A percentile compares a stretch with the other conserved stretches of the same genome.
These are phyloP conservation scores for Euura lappo DNA, from an alignment of 1,140 invertebrate genomes.

Conservation along the genomic window DNA sequence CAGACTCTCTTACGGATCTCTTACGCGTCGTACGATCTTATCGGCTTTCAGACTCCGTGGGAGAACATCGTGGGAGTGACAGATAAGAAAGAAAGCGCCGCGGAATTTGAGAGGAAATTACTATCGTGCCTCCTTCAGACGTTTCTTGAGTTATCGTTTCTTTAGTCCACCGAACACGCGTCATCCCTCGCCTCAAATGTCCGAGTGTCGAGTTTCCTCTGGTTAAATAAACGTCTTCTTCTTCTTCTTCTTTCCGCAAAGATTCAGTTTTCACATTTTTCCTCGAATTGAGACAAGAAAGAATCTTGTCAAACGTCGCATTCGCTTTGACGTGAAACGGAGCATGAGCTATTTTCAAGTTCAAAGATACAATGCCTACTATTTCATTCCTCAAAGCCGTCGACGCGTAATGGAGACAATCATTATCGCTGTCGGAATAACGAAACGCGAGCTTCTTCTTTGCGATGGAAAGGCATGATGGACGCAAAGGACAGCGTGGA, in stretches of 20 bases:
- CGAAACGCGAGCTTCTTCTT: no score
- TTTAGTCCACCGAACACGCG: constrained; percentile 1
- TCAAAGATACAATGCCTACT: no score
- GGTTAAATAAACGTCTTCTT: neutral
- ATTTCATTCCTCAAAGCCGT: no score
- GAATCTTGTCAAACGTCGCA: no score
- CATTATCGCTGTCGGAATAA: no score
- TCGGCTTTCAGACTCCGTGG: neutral
- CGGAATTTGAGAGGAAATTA: neutral
- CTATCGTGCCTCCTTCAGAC: neutral
- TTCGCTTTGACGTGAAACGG: no score
- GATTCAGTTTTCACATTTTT: no score
- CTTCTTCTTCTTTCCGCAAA: no score
- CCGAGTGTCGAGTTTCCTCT: neutral
- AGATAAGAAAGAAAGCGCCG: neutral
- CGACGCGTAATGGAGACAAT: no score
- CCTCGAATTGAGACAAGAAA: no score
- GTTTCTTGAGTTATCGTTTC: constrained; percentile 2
- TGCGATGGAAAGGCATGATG: neutral
- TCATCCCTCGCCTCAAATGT: neutral
- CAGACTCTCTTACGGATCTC: neutral
- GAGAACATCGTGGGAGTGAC: neutral
- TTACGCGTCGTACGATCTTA: neutral
- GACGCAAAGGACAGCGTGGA: neutral
- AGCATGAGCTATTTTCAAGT: no score